Base-by-base conservation (phyloP, 64 coral and sea anemone species). In the Platygyra sinensis region DNA sequence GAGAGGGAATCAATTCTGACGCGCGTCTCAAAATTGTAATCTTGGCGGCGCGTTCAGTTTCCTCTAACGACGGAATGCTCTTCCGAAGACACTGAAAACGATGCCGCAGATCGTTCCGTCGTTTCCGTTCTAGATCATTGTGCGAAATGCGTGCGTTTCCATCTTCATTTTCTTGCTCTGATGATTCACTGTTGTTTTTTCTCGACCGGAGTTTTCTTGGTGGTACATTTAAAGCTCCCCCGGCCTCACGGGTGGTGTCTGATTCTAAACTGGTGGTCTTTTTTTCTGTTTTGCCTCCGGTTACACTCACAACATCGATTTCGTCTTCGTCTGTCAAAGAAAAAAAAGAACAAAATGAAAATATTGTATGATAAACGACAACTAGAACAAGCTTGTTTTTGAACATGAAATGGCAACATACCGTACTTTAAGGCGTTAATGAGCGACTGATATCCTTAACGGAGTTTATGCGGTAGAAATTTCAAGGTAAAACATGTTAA, bases 71-170 rank as follows among this genome's bases (percentile, higher is more conserved):
- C 18, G 95, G 95, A 46, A 96, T 87, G 60, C 88, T 90, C 80
- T 46, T 49, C 9, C 95, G 67, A 29, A 96, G 76, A 30, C 38
- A 85, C 27, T 72, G 93, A 25, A 96, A 96, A 7, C 91, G 82
- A 81, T 91, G 91, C 16, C 92, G 92, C n/a, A 96, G 77, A 10
- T 96, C 95, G 29, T 93, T 96, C 20, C 95, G 64, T 79, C 95
- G 75, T 25, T 91, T 96, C 67, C 91, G 78, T 36, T 96, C 95
- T 24, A 96, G 78, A 30, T 96, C 95, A 82, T 96, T 96, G 85
- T 96, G 95, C 2, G 91, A 90, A 16, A 76, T 88, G 73, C 92
- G 88, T 16, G n/a, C 75, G 46, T 62, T 80, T 31, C 89, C 91
- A 8, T 89, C 81, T 5, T 90, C 89, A 14, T 30, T 91, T 30